Conservation (phyloP, 2,113 vertebrate genomes). For the Cavia aperea region DNA sequence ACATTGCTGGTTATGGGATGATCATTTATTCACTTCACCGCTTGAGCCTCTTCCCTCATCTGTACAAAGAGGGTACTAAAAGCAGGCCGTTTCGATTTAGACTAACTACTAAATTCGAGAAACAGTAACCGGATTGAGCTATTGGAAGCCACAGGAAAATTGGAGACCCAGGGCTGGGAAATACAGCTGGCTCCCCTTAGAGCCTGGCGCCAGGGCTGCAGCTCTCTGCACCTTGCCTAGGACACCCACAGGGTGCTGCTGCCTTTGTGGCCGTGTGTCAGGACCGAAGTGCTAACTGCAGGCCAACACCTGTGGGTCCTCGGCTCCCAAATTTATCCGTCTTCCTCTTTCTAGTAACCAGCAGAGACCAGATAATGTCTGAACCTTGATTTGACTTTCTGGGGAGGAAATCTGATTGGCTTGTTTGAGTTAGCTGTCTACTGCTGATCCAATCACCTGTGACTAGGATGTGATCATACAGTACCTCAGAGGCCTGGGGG, state of each 20-base stretch:
- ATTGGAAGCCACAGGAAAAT: not conserved
- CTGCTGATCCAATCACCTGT: not conserved
- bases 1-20: not conserved
- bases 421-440: not conserved
- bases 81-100: not conserved
- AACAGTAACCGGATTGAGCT: slow-evolving; percentile 29
- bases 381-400: not conserved
- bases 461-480: not conserved
- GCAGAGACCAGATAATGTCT: not conserved
- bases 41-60: slow-evolving; percentile 2
- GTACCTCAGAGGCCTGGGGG: not conserved
- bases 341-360: not conserved
- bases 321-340: not conserved
- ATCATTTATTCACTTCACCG: not conserved
- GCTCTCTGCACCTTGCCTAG: not conserved
- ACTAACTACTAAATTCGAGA: not conserved
- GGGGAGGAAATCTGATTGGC: not conserved
- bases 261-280: not conserved
- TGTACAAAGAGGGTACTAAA: not conserved
- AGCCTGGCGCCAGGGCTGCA: not conserved
- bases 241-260: not conserved
- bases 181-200: not conserved
- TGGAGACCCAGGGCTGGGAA: not conserved
- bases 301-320: not conserved
- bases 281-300: no score